phyloP scores from a whole-genome alignment of 37 sponge, comb jelly and placozoan species.

The Spongilla lacustris region DNA sequence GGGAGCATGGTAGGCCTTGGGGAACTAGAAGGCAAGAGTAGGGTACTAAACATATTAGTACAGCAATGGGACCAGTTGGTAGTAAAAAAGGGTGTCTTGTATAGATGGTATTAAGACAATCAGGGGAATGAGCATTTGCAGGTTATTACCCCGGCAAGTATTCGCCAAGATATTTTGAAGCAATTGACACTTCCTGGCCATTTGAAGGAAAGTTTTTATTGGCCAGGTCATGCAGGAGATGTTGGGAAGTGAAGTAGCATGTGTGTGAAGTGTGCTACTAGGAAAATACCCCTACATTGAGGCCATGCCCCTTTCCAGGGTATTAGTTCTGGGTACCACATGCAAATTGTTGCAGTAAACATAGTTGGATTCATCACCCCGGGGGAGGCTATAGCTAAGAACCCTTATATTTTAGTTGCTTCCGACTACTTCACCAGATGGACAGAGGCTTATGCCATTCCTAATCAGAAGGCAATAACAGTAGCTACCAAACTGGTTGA shows the following conservation, averaged over 20 bases:
- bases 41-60: not conserved
- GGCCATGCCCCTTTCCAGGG: slow-evolving; percentile 18
- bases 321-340: not conserved
- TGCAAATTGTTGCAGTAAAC: slow-evolving; percentile 31
- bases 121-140: not conserved
- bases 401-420: slow-evolving; percentile 15
- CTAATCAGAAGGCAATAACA: slow-evolving; percentile 11
- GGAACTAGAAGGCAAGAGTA: not conserved
- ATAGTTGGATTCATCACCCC: slow-evolving; percentile 13
- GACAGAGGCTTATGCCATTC: slow-evolving; percentile 39
- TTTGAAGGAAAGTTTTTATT: slow-evolving; percentile 24
- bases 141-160: no score
- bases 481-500: slow-evolving; percentile 21
- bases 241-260: not conserved
- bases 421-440: slow-evolving; percentile 29
- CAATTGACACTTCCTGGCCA: not conserved
- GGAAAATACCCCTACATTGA: slow-evolving; percentile 3
- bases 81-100: slow-evolving; percentile 22
- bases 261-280: not conserved
- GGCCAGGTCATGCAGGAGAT: slow-evolving; percentile 10
- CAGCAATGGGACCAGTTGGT: slow-evolving; percentile 21
- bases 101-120: slow-evolving; percentile 2
- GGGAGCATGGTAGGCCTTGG: no score
- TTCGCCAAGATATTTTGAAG: slow-evolving; percentile 2
- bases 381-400: not conserved